These are phyloP conservation scores for Drosophila hydei DNA, from an alignment of 1,140 invertebrate species.

Conservation along the genomic window DNA sequence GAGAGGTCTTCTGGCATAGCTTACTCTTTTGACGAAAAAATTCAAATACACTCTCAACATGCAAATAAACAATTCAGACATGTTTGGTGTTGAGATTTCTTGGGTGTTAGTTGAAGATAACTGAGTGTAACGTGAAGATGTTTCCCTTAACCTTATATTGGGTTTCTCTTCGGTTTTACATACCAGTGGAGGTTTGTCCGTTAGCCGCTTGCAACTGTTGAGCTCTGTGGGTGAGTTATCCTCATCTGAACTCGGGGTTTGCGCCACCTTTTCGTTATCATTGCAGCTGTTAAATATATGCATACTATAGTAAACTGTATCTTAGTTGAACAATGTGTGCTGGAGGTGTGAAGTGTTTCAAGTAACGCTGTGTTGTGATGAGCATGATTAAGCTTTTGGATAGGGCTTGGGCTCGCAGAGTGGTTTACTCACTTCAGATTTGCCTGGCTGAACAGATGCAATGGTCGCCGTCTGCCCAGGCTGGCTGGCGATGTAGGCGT, in stretches of 20 bases:
- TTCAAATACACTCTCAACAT: too few species aligned
- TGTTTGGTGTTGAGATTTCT: neutral
- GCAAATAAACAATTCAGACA: too few species aligned
- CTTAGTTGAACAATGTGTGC: neutral
- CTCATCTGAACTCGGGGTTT: conserved; percentile 91
- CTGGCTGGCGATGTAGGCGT: conserved; percentile 60
- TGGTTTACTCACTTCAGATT: conserved; percentile 75
- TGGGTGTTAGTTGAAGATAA: neutral
- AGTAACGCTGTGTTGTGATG: neutral
- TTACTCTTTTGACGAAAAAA: too few species aligned
- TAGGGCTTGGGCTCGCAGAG: neutral
- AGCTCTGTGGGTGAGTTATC: conserved; percentile 94
- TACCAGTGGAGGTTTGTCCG: conserved; percentile 92
- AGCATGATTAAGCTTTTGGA: conserved; percentile 5
- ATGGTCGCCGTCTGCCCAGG: conserved; percentile 65
- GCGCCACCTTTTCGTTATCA: conserved; percentile 79
- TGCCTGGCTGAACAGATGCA: conserved; percentile 73
- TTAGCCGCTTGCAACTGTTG: conserved; percentile 91
- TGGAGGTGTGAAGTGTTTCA: neutral
- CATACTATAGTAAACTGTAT: conserved; percentile 7
- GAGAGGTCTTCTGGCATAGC: too few species aligned
- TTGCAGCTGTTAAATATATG: conserved; percentile 59
- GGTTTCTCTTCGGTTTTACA: conserved; percentile 67
- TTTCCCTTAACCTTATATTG: neutral
- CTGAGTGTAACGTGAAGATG: neutral